Conservation (phyloP, 2,113 vertebrate species). For the Salvelinus sp. region DNA sequence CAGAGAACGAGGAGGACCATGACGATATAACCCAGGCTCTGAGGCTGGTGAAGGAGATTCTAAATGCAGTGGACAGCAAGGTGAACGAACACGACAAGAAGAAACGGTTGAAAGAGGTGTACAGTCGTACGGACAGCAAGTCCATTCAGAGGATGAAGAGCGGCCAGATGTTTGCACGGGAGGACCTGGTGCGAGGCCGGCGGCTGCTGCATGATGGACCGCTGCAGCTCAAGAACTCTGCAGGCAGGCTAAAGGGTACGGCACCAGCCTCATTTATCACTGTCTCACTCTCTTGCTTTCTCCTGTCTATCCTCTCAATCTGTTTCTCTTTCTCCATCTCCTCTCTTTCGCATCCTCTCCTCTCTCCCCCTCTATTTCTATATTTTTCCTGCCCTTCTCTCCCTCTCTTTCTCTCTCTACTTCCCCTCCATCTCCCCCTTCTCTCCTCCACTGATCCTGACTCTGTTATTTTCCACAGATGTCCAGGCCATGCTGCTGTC, state of each 20-base stretch:
- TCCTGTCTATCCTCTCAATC: neutral
- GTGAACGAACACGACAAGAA: slow-evolving; percentile 91
- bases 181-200: slow-evolving; percentile 83
- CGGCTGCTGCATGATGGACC: slow-evolving; percentile 85
- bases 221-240: slow-evolving; percentile 79
- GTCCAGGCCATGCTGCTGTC: slow-evolving; percentile 90
- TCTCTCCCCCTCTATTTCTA: neutral
- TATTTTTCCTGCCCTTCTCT: too few relatives aligned
- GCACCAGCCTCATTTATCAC: too few relatives aligned
- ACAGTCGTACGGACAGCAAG: slow-evolving; percentile 87
- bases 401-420: neutral
- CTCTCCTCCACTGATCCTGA: neutral
- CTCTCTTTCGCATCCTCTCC: neutral
- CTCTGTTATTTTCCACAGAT: slow-evolving; percentile 67
- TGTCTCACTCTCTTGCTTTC: too few relatives aligned
- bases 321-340: neutral
- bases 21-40: slow-evolving; percentile 77
- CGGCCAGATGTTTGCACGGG: slow-evolving; percentile 92
- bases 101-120: slow-evolving; percentile 82
- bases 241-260: slow-evolving; percentile 86
- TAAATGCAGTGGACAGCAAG: slow-evolving; percentile 83
- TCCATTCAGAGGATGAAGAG: slow-evolving; percentile 96
- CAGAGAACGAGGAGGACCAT: slow-evolving; percentile 85
- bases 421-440: neutral
- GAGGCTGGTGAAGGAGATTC: slow-evolving; percentile 84